phyloP scores from a whole-genome alignment of 2,888 invertebrate genomes.

The Tubulanus polymorphus region DNA sequence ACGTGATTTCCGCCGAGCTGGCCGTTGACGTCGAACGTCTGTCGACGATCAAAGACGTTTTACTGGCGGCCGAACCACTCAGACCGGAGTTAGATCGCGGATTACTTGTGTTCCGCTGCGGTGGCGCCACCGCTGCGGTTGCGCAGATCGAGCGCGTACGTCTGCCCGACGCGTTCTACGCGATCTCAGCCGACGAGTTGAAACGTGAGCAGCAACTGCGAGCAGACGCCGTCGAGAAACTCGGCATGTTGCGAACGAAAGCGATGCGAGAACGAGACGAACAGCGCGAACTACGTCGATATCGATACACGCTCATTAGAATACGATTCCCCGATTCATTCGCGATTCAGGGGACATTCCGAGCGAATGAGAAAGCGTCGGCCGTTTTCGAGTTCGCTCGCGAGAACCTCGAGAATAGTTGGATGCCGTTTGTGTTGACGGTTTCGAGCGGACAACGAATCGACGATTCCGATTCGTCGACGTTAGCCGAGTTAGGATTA shows the following conservation, averaged over 20 bases:
- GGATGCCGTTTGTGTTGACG: constrained; percentile 67
- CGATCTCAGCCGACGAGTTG: constrained; percentile 75
- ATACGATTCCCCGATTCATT: constrained; percentile 73
- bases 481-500: constrained; percentile 72
- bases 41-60: constrained; percentile 69
- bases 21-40: constrained; percentile 48
- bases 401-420: constrained; percentile 68
- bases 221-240: constrained; percentile 71
- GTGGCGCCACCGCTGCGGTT: constrained; percentile 14
- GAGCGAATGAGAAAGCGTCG: constrained; percentile 71
- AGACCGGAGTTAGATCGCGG: constrained; percentile 75
- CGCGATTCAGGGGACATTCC: constrained; percentile 76
- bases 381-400: constrained; percentile 75
- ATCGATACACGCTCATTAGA: constrained; percentile 72
- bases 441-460: constrained; percentile 67
- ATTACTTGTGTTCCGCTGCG: constrained; percentile 25
- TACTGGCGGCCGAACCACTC: constrained; percentile 76
- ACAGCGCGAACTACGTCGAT: constrained; percentile 68
- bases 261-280: constrained; percentile 93
- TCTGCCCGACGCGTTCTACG: constrained; percentile 81
- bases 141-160: constrained; percentile 57
- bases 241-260: constrained; percentile 82
- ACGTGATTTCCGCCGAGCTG: constrained; percentile 35
- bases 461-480: constrained; percentile 62
- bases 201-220: constrained; percentile 63